Evolutionary conservation across 2,113 vertebrate genomes (phyloP), one percentile per base, ranked within the genome.

Genomic region (Suncus etruscus): DNA sequence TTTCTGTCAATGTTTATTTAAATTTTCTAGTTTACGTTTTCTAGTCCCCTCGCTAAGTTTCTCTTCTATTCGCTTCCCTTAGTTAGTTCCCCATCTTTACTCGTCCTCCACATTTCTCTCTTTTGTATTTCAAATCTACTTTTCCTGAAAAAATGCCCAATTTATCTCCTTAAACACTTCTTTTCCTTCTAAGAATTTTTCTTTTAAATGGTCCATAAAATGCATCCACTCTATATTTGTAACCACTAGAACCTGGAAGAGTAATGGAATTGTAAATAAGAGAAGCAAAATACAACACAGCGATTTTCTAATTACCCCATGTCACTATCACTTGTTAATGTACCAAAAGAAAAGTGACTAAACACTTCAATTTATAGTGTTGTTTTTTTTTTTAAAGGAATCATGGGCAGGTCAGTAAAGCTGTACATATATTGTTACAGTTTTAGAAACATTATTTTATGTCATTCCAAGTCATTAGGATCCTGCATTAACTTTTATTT

Each of bases 381-480:
- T 16, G 2, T 6, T 0, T 11, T 73, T 16, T 16, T 2, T 6
- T 0, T 11, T 73, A 3, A 81, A 79, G 20, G 77, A 80, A 91
- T 72, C 10, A 73, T 45, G 82, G 24, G 69, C 31, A 68, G 15
- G 2, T 8, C 8, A 3, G 0, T 7, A 61, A 92, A 48, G 45
- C 70, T 83, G 50, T 63, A 78, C 5, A 25, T 51, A 29, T 25
- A 75, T 15, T 91, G 15, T 10, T 87, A 84, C 3, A 8, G 39
- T 83, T 92, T 93, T 61, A 91, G 32, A 27, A 74, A 63, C 65
- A 10, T 83, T 83, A 3, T 75, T 74, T 54, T 45, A 1, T 83
- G 16, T 83, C 31, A n/a, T 79, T 87, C 10, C 69, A 84, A 73
- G 6, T 90, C 32, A 85, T 63, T 91, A 85, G 27, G 80, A 80